Percentiles rank a stretch among this genome's conserved stretches.
Evolutionary conservation across 2,888 invertebrate species (phyloP).

Genomic region (Cantharis rufa): DNA sequence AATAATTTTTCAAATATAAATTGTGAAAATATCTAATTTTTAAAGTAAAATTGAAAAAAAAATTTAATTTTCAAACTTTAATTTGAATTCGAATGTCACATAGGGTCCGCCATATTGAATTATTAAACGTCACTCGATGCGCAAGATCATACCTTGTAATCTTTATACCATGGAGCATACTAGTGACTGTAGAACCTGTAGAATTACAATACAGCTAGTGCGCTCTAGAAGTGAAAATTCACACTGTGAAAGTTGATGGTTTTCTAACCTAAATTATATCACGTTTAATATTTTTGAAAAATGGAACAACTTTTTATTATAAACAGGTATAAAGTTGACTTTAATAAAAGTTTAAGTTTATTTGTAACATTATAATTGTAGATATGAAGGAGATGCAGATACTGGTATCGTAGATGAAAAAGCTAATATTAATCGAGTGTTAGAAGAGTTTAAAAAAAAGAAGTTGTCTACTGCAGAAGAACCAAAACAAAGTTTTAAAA

Average conservation of each 20-base stretch:
- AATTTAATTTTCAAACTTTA: too few species aligned
- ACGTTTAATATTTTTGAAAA: constrained; percentile 8
- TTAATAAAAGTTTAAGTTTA: neutral
- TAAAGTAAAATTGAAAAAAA: too few species aligned
- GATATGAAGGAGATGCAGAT: constrained; percentile 57
- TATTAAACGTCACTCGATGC: too few species aligned
- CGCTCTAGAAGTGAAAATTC: neutral
- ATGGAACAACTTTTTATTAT: constrained; percentile 76
- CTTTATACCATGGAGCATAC: too few species aligned
- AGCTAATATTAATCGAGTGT: constrained; percentile 62
- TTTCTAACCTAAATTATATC: neutral
- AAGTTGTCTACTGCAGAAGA: constrained; percentile 50
- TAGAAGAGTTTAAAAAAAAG: constrained; percentile 65
- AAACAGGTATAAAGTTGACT: constrained; percentile 64
- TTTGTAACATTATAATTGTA: constrained; percentile 37
- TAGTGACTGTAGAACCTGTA: too few species aligned
- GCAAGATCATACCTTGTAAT: too few species aligned
- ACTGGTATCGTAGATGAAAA: constrained; percentile 56
- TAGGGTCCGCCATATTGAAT: too few species aligned
- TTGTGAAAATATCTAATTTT: too few species aligned
- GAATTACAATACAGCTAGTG: neutral
- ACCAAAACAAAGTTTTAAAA: constrained; percentile 47
- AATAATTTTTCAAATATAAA: too few species aligned
- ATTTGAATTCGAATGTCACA: too few species aligned
- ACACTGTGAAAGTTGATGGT: neutral